Percentiles rank a stretch among this genome's conserved stretches.
Conservation (phyloP, 1,140 invertebrate genomes). For the Cherax destructor region DNA sequence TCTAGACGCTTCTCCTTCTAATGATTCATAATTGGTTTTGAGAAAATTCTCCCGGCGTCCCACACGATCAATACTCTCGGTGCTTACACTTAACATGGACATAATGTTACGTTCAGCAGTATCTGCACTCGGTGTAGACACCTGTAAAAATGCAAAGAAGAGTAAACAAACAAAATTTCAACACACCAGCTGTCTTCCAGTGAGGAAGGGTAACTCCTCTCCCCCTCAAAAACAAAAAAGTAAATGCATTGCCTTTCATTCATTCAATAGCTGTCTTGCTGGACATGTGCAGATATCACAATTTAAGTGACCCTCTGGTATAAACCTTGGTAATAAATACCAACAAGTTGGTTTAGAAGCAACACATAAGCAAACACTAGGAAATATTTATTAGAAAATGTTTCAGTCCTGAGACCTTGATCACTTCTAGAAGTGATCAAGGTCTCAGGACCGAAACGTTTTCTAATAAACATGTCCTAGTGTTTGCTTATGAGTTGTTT, state of each 20-base stretch:
- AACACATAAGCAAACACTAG: too few relatives aligned
- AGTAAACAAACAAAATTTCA: slow-evolving; percentile 73
- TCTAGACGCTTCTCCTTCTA: slow-evolving; percentile 61
- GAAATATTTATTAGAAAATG: too few relatives aligned
- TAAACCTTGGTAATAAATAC: too few relatives aligned
- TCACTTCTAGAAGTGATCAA: too few relatives aligned
- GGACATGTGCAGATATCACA: neutral
- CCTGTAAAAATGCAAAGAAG: slow-evolving; percentile 16
- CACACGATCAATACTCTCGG: slow-evolving; percentile 85
- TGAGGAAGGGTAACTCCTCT: too few relatives aligned
- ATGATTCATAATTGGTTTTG: slow-evolving; percentile 79
- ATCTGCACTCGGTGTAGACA: slow-evolving; percentile 83
- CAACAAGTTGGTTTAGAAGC: too few relatives aligned
- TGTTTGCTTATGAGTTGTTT: too few relatives aligned
- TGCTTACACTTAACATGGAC: slow-evolving; percentile 78
- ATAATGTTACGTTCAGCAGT: slow-evolving; percentile 81
- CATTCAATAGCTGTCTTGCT: neutral
- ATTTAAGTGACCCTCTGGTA: too few relatives aligned
- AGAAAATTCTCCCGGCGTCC: slow-evolving; percentile 84
- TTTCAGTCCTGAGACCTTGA: too few relatives aligned
- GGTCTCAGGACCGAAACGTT: too few relatives aligned
- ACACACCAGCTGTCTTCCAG: slow-evolving; percentile 74
- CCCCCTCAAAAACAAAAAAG: neutral
- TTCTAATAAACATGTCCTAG: too few relatives aligned
- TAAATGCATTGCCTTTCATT: neutral